Conservation (phyloP, 2,888 invertebrate species). For the Hypsopygia costalis region DNA sequence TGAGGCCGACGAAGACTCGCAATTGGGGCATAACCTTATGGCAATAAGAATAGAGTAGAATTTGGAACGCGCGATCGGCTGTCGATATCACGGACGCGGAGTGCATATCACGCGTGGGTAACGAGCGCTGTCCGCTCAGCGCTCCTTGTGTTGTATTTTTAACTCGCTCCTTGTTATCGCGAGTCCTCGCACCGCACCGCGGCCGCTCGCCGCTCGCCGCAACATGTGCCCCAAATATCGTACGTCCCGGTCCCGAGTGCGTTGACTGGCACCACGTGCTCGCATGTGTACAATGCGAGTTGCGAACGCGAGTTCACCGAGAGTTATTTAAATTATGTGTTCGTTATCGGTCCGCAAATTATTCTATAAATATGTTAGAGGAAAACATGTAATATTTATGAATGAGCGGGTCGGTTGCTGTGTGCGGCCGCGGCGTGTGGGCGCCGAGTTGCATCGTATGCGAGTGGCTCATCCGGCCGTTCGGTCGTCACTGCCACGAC, state of each 20-base stretch:
- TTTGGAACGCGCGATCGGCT: background rate
- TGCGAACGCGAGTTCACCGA: background rate
- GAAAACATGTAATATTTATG: background rate
- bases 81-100: constrained; percentile 16
- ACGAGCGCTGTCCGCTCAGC: constrained; percentile 7
- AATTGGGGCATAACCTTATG: constrained; percentile 4
- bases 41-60: constrained; percentile 6
- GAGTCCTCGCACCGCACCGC: background rate
- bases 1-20: constrained; percentile 22
- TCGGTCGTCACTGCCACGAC: no score
- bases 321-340: background rate
- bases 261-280: constrained; percentile 15
- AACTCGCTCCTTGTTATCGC: background rate
- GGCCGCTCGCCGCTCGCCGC: background rate
- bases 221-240: background rate
- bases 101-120: constrained; percentile 19
- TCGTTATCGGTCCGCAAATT: background rate
- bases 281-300: background rate
- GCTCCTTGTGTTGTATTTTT: constrained; percentile 14
- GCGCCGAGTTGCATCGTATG: no score
- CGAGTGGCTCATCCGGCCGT: no score
- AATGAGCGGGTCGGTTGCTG: background rate
- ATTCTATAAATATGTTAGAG: background rate
- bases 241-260: background rate
- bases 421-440: background rate